Base-by-base conservation (phyloP, 2,888 invertebrate species). In the Drosophila falleni region DNA sequence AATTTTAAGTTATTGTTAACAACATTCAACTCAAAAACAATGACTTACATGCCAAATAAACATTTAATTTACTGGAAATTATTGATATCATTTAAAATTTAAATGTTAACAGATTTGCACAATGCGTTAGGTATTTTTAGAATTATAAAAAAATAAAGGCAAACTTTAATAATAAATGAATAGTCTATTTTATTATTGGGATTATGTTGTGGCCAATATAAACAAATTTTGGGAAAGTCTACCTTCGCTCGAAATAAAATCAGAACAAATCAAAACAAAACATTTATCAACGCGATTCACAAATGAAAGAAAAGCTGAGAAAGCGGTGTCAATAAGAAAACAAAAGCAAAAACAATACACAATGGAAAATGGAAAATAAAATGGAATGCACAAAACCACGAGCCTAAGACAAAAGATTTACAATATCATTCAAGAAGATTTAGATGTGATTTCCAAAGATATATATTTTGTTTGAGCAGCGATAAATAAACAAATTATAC, bases 341-440 rank as follows among this genome's bases (percentile, higher is more conserved):
- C 54, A 58, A 59, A 61, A 74, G 5, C 46, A 54, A 59, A 74
- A 75, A 37, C 50, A 58, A 61, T 47, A 53, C 44, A 51, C 16
- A 31, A 41, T 61, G 37, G 35, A 31, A 31, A 49, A 47, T 63
- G 41, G 29, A 59, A 77, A 72, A 72, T 63, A 59, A 56, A 63
- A 29, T 61, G 51, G 44, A 74, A 80, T 58, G 73, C 71, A 67
- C 53, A 70, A 76, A 82, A 84, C 81, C 85, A 81, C 89, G 74
- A 60, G 70, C 74, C 73, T 77, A 77, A 90, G 84, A 77, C 80
- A 85, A 81, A 86, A 90, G 88, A 91, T 90, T 91, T 91, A 90
- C 88, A 90, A 82, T 89, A 85, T 80, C 82, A 84, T 87, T 87
- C 73, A 59, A 76, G 80, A 90, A 90, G 90, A 90, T 90, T 91